Conservation (phyloP, 2,888 invertebrate species). For the Scaptomyza cyrtandrae region DNA sequence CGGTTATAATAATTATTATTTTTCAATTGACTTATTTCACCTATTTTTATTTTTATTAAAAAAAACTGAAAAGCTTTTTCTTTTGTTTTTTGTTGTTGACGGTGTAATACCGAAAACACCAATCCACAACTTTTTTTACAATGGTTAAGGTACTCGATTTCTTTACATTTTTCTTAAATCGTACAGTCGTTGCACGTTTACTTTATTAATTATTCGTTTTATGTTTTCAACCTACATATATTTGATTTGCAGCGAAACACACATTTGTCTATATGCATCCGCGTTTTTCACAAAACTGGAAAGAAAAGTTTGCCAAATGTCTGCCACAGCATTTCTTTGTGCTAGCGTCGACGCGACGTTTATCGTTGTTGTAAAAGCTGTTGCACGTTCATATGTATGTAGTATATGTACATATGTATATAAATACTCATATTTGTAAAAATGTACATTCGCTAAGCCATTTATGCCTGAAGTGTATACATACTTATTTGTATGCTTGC, state of each 20-base stretch:
- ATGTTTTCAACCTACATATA: conserved; percentile 26
- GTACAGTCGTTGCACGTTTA: neutral
- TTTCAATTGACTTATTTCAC: conserved; percentile 35
- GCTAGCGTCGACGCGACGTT: conserved; percentile 15
- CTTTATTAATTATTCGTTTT: conserved; percentile 4
- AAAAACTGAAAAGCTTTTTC: neutral
- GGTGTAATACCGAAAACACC: no score
- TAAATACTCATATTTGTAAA: neutral
- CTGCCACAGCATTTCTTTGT: conserved; percentile 34
- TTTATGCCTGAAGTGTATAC: conserved; percentile 1
- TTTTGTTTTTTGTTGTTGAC: no score
- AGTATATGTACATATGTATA: neutral
- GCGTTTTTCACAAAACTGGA: conserved; percentile 81
- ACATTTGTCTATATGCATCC: conserved; percentile 72
- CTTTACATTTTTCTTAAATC: neutral
- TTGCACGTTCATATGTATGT: neutral
- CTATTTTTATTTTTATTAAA: conserved; percentile 25
- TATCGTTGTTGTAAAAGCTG: neutral
- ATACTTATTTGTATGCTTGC: neutral
- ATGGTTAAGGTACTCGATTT: conserved; percentile 19
- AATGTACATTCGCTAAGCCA: neutral
- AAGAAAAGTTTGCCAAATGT: conserved; percentile 69
- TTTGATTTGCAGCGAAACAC: conserved; percentile 12
- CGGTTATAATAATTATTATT: conserved; percentile 49
- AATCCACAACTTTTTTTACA: neutral